Percentiles rank a stretch among this genome's conserved stretches.
These are phyloP conservation scores for Oncorhynchus masou DNA, from an alignment of 2,113 vertebrate genomes.

Conservation along the genomic window DNA sequence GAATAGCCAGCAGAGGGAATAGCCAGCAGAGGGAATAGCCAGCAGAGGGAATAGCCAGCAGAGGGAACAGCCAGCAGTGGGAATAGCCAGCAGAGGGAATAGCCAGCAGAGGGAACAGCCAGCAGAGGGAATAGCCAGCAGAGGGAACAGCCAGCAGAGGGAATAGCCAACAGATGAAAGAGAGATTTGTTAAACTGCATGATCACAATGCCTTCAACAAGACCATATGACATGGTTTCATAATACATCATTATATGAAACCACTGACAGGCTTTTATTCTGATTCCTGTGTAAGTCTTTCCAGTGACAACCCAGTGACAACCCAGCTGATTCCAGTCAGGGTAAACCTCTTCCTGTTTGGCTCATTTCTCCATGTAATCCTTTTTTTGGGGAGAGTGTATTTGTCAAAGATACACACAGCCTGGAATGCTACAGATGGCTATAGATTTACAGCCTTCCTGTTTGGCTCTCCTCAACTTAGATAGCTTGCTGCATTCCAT, in stretches of 20 bases:
- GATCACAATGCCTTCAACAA: not conserved
- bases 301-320: slow-evolving; percentile 48
- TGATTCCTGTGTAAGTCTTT: slow-evolving; percentile 56
- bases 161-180: no score
- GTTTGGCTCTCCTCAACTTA: slow-evolving; percentile 63
- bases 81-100: no score
- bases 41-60: no score
- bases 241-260: not conserved
- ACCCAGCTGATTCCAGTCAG: slow-evolving; percentile 69
- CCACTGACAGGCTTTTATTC: slow-evolving; percentile 37
- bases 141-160: no score
- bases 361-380: slow-evolving; percentile 61
- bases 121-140: no score
- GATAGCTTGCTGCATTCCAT: slow-evolving; percentile 60
- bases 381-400: slow-evolving; percentile 54
- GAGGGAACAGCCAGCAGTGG: no score
- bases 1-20: no score
- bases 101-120: no score
- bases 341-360: slow-evolving; percentile 62
- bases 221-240: not conserved
- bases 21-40: no score
- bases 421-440: slow-evolving; percentile 70
- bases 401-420: slow-evolving; percentile 71
- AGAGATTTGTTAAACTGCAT: not conserved
- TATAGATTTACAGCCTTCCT: slow-evolving; percentile 67